A percentile compares a stretch with the other conserved stretches of the same genome.
Conservation (phyloP, 1,140 invertebrate genomes). For the Sminthurinus signatus region DNA sequence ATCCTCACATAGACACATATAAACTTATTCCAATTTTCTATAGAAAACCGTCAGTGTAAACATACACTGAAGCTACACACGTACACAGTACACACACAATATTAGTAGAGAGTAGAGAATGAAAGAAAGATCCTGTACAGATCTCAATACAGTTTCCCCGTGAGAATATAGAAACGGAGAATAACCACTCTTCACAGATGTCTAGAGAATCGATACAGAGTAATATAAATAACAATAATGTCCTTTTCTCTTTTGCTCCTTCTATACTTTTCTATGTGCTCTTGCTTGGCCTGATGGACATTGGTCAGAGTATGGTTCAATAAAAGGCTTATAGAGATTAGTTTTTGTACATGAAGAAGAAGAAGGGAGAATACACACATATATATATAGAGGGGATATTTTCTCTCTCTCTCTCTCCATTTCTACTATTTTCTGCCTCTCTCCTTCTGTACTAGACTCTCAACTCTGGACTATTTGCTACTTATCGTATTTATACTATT, state of each 20-base stretch:
- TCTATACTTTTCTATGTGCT: too few relatives aligned
- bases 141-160: too few relatives aligned
- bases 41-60: neutral
- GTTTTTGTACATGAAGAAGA: constrained; percentile 17
- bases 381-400: neutral
- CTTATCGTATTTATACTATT: too few relatives aligned
- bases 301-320: constrained; percentile 18
- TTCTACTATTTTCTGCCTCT: neutral
- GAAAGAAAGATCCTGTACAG: too few relatives aligned
- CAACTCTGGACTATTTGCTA: too few relatives aligned
- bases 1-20: constrained; percentile 7
- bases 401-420: constrained; percentile 2
- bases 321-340: constrained; percentile 20
- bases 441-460: neutral
- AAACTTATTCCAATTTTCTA: neutral
- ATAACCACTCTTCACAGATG: constrained; percentile 18
- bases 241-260: constrained; percentile 15
- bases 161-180: too few relatives aligned
- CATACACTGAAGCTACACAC: neutral
- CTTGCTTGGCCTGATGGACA: constrained; percentile 3
- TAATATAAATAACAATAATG: constrained; percentile 18
- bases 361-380: neutral
- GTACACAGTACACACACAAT: neutral
- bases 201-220: constrained; percentile 17
- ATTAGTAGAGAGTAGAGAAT: neutral